phyloP scores from a whole-genome alignment of 2,888 invertebrate genomes.

The Folsomia manolachei region DNA sequence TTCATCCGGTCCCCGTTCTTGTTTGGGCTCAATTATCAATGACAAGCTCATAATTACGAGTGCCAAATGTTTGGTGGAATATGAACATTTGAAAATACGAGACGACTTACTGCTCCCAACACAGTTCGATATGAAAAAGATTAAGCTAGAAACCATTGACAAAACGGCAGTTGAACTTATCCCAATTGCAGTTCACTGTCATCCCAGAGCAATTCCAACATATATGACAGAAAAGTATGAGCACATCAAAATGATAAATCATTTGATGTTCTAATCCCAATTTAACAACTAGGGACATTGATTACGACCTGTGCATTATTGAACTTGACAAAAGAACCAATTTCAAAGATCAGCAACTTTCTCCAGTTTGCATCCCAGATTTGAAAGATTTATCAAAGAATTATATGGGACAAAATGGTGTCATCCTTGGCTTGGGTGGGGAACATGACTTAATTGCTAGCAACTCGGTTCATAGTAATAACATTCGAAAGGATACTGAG shows the following conservation, averaged over 20 bases:
- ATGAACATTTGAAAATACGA: background rate
- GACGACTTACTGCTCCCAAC: background rate
- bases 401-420: background rate
- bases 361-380: background rate
- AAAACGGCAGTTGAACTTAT: background rate
- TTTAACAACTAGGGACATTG: background rate
- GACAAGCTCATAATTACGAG: slow-evolving; percentile 16
- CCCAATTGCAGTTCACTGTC: background rate
- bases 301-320: background rate
- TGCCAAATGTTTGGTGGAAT: background rate
- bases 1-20: background rate
- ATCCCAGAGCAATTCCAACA: slow-evolving; percentile 5
- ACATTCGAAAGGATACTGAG: background rate
- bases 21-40: slow-evolving; percentile 21
- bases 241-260: too few relatives aligned
- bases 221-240: background rate
- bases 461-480: background rate
- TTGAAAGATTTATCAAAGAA: background rate
- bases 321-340: background rate
- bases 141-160: background rate
- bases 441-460: too few relatives aligned
- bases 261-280: background rate
- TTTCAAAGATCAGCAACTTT: background rate
- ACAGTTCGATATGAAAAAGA: background rate
- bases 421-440: background rate